Evolutionary conservation across 2,113 vertebrate species (phyloP).

Genomic region (Athene cunicularia): DNA sequence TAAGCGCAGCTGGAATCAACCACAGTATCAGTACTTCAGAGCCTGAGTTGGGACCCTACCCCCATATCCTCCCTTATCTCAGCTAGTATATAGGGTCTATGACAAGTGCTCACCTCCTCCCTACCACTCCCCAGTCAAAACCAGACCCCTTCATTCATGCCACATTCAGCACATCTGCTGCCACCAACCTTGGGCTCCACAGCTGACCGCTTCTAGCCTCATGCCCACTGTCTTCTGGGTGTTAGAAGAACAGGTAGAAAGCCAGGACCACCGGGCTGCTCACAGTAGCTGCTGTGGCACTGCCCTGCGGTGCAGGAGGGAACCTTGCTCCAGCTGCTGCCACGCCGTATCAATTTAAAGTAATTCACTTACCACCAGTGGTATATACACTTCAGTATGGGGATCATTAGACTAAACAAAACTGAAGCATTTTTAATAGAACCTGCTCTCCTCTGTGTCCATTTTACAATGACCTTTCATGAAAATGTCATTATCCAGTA

Average conservation of each 20-base stretch:
- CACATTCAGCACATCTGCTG: accelerated
- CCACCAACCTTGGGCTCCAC: not conserved
- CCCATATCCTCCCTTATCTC: not conserved
- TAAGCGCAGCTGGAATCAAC: not conserved
- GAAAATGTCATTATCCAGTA: not conserved
- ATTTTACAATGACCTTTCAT: not conserved
- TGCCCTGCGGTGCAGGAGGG: accelerated
- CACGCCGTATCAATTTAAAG: accelerated
- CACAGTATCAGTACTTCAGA: not conserved
- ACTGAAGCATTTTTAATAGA: not conserved
- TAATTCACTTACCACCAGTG: not conserved
- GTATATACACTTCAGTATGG: not conserved
- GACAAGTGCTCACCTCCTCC: not conserved
- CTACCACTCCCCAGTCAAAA: not conserved
- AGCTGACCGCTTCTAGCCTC: accelerated
- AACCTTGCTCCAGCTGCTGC: not conserved
- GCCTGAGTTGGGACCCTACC: not conserved
- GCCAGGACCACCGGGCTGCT: accelerated
- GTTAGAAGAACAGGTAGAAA: not conserved
- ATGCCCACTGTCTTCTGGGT: not conserved
- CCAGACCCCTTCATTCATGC: not conserved
- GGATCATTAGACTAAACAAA: not conserved
- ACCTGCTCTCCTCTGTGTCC: not conserved
- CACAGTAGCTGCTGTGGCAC: not conserved
- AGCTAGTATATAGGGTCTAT: accelerated